These are phyloP conservation scores for Leptinotarsa juncta DNA, from an alignment of 2,888 invertebrate genomes.

Conservation along the genomic window DNA sequence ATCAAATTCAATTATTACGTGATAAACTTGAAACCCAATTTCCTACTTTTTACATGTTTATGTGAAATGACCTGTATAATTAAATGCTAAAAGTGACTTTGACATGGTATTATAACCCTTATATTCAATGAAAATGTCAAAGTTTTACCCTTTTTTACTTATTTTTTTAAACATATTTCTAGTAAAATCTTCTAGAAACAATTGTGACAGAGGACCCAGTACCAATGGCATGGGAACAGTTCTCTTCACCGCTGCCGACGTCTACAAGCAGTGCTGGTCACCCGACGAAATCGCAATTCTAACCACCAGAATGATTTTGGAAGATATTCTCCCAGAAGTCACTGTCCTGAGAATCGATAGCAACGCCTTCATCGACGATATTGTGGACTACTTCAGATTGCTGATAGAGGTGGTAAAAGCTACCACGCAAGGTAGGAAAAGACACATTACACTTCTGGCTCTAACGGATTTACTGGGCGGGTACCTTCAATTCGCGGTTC, in stretches of 20 bases:
- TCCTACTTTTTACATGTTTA: too few species aligned
- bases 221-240: conserved; percentile 57
- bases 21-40: too few species aligned
- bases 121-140: conserved; percentile 2
- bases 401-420: conserved; percentile 40
- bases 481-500: conserved; percentile 71
- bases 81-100: background rate
- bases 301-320: conserved; percentile 61
- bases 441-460: conserved; percentile 60
- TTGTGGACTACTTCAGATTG: conserved; percentile 60
- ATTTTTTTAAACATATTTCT: background rate
- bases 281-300: conserved; percentile 61
- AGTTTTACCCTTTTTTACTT: conserved; percentile 1
- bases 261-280: conserved; percentile 61
- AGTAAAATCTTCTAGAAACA: conserved; percentile 2
- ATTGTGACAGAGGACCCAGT: background rate
- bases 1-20: too few species aligned
- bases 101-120: background rate
- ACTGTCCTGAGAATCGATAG: conserved; percentile 56
- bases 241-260: conserved; percentile 60
- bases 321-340: conserved; percentile 60
- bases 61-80: too few species aligned
- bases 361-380: conserved; percentile 58
- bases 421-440: conserved; percentile 58
- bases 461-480: conserved; percentile 68